Conservation (phyloP, 2,113 vertebrate genomes). For the Solenodon paradoxus region DNA sequence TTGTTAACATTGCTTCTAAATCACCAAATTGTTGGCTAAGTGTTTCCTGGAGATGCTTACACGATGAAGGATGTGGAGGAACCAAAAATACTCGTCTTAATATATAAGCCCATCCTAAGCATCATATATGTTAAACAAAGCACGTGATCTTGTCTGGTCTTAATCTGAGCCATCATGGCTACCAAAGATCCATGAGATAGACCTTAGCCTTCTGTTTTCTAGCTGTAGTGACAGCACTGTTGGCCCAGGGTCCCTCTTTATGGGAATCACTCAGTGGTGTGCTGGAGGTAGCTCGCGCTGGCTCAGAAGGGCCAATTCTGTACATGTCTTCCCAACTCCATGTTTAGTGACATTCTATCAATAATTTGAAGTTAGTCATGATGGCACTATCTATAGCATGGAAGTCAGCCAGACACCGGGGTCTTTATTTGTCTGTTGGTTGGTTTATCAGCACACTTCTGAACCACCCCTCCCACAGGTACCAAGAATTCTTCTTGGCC, state of each 20-base stretch:
- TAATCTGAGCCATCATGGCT: not conserved
- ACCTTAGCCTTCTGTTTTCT: not conserved
- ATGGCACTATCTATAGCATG: not conserved
- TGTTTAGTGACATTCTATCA: not conserved
- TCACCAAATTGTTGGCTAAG: not conserved
- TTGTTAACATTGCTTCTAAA: not conserved
- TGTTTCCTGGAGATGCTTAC: not conserved
- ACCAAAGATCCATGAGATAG: not conserved
- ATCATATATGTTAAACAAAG: not conserved
- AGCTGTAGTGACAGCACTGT: not conserved
- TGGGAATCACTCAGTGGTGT: not conserved
- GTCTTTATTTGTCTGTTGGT: not conserved
- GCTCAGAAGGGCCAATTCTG: not conserved
- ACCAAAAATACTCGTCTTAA: not conserved
- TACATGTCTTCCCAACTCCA: not conserved
- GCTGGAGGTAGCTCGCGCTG: not conserved
- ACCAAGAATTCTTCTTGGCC: not conserved
- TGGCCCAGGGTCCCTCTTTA: not conserved
- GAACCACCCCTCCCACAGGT: not conserved
- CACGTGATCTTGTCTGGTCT: not conserved
- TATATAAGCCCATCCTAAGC: not conserved
- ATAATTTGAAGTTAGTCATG: not conserved
- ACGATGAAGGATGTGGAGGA: not conserved
- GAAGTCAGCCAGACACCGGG: not conserved
- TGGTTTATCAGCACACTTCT: not conserved